phyloP scores from a whole-genome alignment of 2,888 invertebrate species.

The Drosophila fulvimacula region DNA sequence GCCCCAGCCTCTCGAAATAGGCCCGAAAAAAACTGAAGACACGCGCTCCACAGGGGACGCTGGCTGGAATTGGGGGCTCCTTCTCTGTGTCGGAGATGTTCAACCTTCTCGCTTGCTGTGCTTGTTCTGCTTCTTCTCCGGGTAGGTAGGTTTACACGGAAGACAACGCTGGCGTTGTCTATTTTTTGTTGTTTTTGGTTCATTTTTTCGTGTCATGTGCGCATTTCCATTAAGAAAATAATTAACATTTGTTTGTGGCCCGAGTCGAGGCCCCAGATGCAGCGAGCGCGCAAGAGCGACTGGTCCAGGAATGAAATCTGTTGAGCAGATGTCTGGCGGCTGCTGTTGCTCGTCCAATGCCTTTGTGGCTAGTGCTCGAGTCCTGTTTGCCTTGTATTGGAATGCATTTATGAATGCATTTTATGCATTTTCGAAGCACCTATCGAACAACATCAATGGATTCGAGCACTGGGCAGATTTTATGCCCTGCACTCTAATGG shows the following conservation, averaged over 20 bases:
- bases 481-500: slow-evolving; percentile 1
- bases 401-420: slow-evolving; percentile 62
- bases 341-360: slow-evolving; percentile 29
- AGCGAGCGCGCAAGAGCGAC: slow-evolving; percentile 26
- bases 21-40: slow-evolving; percentile 58
- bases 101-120: slow-evolving; percentile 24
- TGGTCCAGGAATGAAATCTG: slow-evolving; percentile 67
- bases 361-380: slow-evolving; percentile 28
- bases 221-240: slow-evolving; percentile 80
- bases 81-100: slow-evolving; percentile 24
- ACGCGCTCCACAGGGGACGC: slow-evolving; percentile 71
- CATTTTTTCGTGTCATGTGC: slow-evolving; percentile 63
- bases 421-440: slow-evolving; percentile 75
- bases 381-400: slow-evolving; percentile 33
- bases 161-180: slow-evolving; percentile 58
- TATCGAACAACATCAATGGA: slow-evolving; percentile 37
- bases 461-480: slow-evolving; percentile 17
- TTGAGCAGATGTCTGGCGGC: slow-evolving; percentile 73
- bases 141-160: slow-evolving; percentile 61
- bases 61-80: slow-evolving; percentile 21
- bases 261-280: slow-evolving; percentile 18
- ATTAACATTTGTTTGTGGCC: slow-evolving; percentile 69
- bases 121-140: slow-evolving; percentile 29
- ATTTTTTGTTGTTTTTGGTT: slow-evolving; percentile 34
- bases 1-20: slow-evolving; percentile 22